Base-by-base conservation (phyloP, 2,888 invertebrate species). In the Bombylius major region DNA sequence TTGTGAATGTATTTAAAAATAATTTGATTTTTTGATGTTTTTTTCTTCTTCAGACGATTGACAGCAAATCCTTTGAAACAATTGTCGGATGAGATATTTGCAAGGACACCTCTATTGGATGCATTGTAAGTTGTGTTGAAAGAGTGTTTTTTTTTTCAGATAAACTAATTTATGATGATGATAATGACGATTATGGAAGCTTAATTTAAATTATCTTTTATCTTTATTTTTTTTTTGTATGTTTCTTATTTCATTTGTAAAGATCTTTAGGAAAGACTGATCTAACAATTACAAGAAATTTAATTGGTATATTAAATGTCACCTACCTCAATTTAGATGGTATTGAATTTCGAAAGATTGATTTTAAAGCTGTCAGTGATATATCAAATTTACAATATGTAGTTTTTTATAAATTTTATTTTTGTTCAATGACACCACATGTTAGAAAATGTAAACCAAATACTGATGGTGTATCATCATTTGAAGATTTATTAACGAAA, bases 401-500 rank as follows among this genome's bases (percentile, higher is more conserved):
- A 67, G 78, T 81, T 60, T 83, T 82, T 60, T 79, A 79, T 60
- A 78, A 78, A 49, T 84, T 83, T 65, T 76, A 78, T 62, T 83
- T 80, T 65, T 84, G 84, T 63, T 77, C 79, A 4, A 81, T 77
- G 67, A 80, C 79, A 1, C 80, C 81, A 0, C 70, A 72, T 47
- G 79, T 81, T 7, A 71, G 75, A 52, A 75, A 76, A 61, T 84
- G 84, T 62, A 73, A 72, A 42, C 84, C 84, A 0, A 71, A 75
- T 33, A 79, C 79, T 13, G 83, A 85, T 66, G 84, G 84, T 70
- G 73, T 84, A 1, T 84, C 84, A 0, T 82, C 83, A 11, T 74
- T 77, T 47, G 70, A 77, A 47, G 77, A 83, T 65, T 70, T 85
- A 33, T 67, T 85, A 9, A 77, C 76, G 47, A 80, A 79, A 59